phyloP scores from a whole-genome alignment of 2,797 vertebrate genomes.

The Monodelphis domestica region DNA sequence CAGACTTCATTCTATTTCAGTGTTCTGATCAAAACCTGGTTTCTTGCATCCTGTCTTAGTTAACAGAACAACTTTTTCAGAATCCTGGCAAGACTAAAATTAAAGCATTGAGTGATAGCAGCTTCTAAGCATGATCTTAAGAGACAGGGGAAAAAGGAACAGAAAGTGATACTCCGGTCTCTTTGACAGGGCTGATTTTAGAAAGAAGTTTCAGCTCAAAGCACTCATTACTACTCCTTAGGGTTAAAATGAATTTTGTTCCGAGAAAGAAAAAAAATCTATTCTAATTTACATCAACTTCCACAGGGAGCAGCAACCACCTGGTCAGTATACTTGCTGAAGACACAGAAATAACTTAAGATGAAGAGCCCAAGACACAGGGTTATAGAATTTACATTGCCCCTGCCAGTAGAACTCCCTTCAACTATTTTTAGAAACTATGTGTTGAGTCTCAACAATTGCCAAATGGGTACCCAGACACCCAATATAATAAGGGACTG shows the following conservation, averaged over 20 bases:
- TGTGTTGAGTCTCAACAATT: not conserved
- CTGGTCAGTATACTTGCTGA: not conserved
- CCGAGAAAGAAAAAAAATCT: not conserved
- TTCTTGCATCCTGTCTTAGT: not conserved
- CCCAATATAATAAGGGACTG: no score
- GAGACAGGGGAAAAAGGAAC: not conserved
- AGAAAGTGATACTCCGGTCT: not conserved
- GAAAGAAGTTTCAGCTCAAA: not conserved
- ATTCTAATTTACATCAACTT: slow-evolving; percentile 10
- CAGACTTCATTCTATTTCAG: not conserved
- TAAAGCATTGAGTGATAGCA: not conserved
- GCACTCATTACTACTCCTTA: not conserved
- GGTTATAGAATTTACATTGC: not conserved
- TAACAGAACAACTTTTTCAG: not conserved
- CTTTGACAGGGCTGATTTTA: not conserved
- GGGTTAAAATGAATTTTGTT: slow-evolving; percentile 8
- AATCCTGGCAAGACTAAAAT: not conserved
- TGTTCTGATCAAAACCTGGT: not conserved
- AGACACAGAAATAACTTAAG: not conserved
- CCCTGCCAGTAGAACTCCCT: not conserved
- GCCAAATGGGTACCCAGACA: not conserved
- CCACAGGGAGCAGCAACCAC: not conserved
- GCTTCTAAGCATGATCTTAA: not conserved
- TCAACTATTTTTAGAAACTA: slow-evolving; percentile 7
- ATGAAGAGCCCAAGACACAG: not conserved